Evolutionary conservation across 2,797 vertebrate species (phyloP).

Genomic region (Micrastur ruficollis): DNA sequence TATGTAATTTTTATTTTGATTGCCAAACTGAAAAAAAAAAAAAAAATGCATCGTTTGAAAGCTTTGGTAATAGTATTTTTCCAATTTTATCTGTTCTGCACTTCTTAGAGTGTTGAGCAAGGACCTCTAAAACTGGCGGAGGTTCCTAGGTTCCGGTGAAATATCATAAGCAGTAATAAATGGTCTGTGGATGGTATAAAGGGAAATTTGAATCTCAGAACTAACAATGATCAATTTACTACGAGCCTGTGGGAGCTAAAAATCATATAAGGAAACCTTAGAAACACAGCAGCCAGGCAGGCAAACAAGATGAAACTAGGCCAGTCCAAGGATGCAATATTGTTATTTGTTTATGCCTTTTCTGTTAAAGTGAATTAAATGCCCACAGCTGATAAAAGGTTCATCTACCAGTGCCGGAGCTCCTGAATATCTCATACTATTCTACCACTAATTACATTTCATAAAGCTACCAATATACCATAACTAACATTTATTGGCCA

Average conservation of each 20-base stretch:
- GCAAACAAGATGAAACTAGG: slow-evolving; percentile 40
- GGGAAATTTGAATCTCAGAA: slow-evolving; percentile 50
- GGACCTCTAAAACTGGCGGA: neutral
- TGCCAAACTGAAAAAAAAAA: neutral
- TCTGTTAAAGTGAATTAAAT: slow-evolving; percentile 67
- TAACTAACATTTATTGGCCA: slow-evolving; percentile 73
- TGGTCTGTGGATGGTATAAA: neutral
- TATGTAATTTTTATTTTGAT: neutral
- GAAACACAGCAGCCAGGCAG: slow-evolving; percentile 5
- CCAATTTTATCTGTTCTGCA: neutral
- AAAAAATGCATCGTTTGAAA: neutral
- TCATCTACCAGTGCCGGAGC: slow-evolving; percentile 27
- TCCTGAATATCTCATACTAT: slow-evolving; percentile 35
- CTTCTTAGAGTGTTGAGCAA: neutral
- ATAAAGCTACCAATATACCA: slow-evolving; percentile 66
- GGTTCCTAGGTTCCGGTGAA: neutral
- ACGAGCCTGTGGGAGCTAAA: slow-evolving; percentile 31
- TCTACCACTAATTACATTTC: slow-evolving; percentile 68
- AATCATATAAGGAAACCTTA: neutral
- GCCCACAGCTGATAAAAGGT: slow-evolving; percentile 56
- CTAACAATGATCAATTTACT: slow-evolving; percentile 57
- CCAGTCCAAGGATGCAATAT: slow-evolving; percentile 18
- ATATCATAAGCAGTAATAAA: slow-evolving; percentile 7
- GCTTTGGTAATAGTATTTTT: neutral
- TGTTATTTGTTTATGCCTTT: slow-evolving; percentile 65